phyloP scores from a whole-genome alignment of 2,113 vertebrate genomes.

The Entelurus aequoreus region DNA sequence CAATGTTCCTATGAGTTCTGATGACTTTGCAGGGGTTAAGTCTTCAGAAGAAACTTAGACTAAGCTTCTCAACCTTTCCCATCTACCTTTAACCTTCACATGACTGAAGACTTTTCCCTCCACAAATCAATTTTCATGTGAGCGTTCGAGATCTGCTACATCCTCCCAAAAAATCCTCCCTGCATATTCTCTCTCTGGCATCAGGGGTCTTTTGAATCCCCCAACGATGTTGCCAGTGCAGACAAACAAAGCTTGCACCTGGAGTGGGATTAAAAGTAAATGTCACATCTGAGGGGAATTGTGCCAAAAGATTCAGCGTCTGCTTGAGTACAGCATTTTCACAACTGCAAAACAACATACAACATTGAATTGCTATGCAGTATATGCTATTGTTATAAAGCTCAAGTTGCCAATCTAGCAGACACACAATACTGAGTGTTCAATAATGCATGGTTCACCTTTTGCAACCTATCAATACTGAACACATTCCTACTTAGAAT shows the following conservation, averaged over 20 bases:
- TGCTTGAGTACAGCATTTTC: background rate
- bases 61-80: conserved; percentile 6
- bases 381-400: background rate
- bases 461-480: background rate
- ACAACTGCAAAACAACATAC: background rate
- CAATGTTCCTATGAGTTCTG: background rate
- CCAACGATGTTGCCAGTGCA: background rate
- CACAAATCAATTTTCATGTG: conserved; percentile 2
- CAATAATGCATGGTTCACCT: conserved; percentile 1
- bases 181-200: background rate
- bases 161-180: background rate
- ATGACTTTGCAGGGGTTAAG: conserved; percentile 5
- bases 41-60: background rate
- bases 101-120: background rate
- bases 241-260: background rate
- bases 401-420: background rate
- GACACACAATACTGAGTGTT: background rate
- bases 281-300: conserved; percentile 3
- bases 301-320: background rate
- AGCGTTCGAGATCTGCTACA: background rate
- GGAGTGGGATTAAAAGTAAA: conserved; percentile 3
- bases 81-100: background rate
- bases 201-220: conserved; percentile 3
- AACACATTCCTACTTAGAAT: background rate
- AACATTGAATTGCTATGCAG: background rate